Conservation (phyloP, 1,140 invertebrate genomes). For the Drosophila azteca region DNA sequence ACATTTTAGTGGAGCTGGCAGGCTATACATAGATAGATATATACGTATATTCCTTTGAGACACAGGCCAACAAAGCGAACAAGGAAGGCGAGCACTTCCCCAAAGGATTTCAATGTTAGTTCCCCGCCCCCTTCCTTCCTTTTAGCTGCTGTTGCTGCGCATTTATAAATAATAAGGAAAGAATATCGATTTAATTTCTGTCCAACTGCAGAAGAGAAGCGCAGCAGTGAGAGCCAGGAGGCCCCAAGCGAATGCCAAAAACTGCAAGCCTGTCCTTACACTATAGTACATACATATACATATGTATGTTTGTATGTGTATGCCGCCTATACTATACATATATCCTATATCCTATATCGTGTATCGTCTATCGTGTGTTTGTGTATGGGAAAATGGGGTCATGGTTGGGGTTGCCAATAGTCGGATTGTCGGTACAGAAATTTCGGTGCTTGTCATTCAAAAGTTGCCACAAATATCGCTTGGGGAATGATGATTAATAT, state of each 20-base stretch:
- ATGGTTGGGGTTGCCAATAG: slow-evolving; percentile 56
- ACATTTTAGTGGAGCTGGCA: slow-evolving; percentile 7
- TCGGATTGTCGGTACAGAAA: slow-evolving; percentile 1
- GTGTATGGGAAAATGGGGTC: slow-evolving; percentile 40
- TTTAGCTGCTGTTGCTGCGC: slow-evolving; percentile 40
- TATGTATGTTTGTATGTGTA: too few species aligned
- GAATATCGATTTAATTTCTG: slow-evolving; percentile 76
- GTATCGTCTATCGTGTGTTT: neutral
- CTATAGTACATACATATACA: slow-evolving; percentile 13
- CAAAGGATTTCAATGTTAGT: slow-evolving; percentile 26
- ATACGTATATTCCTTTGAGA: slow-evolving; percentile 15
- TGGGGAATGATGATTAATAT: neutral
- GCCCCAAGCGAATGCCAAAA: slow-evolving; percentile 23
- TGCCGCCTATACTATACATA: neutral
- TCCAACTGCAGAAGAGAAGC: slow-evolving; percentile 29
- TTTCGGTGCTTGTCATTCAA: slow-evolving; percentile 9
- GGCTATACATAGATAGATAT: too few species aligned
- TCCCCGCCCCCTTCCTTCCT: neutral
- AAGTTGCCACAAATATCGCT: neutral
- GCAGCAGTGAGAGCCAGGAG: too few species aligned
- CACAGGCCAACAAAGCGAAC: too few species aligned
- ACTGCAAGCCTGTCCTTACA: slow-evolving; percentile 29
- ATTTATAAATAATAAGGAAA: slow-evolving; percentile 79
- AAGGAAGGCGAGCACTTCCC: slow-evolving; percentile 37
- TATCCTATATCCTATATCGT: too few species aligned